These are phyloP conservation scores for Scaptomyza flava DNA, from an alignment of 2,888 invertebrate species.

Conservation along the genomic window DNA sequence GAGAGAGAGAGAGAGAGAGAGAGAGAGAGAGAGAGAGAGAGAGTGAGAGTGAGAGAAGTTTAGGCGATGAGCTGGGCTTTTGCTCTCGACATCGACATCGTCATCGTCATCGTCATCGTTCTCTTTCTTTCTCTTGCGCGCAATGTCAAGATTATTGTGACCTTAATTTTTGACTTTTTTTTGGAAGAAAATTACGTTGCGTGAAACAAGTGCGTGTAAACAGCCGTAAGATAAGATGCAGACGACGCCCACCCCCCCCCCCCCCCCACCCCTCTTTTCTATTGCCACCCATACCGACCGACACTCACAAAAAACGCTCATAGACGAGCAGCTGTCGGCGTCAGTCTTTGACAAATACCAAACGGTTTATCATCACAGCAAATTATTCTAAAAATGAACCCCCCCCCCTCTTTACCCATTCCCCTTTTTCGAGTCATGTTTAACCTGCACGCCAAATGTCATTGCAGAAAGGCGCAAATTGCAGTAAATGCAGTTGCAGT, in stretches of 20 bases:
- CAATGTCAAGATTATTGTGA: conserved; percentile 75
- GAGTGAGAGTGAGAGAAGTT: not conserved
- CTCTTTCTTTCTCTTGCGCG: conserved; percentile 16
- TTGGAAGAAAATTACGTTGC: conserved; percentile 52
- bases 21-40: not conserved
- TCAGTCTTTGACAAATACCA: conserved; percentile 64
- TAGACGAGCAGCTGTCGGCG: not conserved
- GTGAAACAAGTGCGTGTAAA: conserved; percentile 39
- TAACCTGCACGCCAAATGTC: conserved; percentile 42
- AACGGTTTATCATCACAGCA: conserved; percentile 30
- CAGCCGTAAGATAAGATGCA: conserved; percentile 43
- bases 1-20: not conserved
- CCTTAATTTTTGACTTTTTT: conserved; percentile 54
- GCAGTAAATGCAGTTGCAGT: conserved; percentile 16
- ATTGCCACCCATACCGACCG: not conserved
- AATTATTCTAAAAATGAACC: conserved; percentile 5
- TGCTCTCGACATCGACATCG: conserved; percentile 26
- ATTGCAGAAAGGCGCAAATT: conserved; percentile 40
- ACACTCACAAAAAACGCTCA: not conserved
- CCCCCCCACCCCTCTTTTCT: not conserved
- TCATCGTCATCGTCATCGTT: conserved; percentile 30
- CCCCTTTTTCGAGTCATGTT: conserved; percentile 8
- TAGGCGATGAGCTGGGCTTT: conserved; percentile 40
- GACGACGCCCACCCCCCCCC: not conserved
- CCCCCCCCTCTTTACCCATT: not conserved